Percentiles rank a stretch among this genome's conserved stretches.
These are phyloP conservation scores for Tridacna gigas DNA, from an alignment of 2,888 invertebrate species.

Conservation along the genomic window DNA sequence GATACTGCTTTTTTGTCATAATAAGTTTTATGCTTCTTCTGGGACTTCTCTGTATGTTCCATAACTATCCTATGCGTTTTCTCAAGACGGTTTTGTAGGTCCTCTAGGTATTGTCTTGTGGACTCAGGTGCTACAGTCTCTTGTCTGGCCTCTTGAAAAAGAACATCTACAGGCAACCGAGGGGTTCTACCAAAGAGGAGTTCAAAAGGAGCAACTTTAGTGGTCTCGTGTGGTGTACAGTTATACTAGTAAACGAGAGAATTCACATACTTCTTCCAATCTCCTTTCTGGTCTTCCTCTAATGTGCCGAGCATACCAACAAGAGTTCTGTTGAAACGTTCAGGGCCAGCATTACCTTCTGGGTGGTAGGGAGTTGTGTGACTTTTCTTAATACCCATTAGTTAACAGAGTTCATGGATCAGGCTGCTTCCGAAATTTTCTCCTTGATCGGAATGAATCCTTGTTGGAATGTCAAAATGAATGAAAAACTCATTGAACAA, in stretches of 20 bases:
- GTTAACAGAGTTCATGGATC: neutral
- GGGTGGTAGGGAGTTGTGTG: neutral
- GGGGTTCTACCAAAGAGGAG: no score
- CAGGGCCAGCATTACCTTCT: neutral
- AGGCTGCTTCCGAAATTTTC: neutral
- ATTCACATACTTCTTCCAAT: no score
- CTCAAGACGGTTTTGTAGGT: slow-evolving; percentile 7
- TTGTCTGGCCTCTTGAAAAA: no score
- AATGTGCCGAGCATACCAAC: no score
- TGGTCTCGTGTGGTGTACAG: no score
- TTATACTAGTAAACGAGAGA: no score
- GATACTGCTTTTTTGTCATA: slow-evolving; percentile 1
- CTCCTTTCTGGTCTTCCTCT: no score
- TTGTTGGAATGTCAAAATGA: neutral
- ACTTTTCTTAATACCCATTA: neutral
- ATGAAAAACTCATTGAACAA: neutral
- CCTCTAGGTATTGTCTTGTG: slow-evolving; percentile 29
- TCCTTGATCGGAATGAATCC: neutral
- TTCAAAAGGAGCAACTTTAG: no score
- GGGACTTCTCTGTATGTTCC: neutral
- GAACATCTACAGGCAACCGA: no score
- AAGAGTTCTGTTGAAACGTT: no score
- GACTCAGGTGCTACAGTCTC: neutral
- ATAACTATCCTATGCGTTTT: slow-evolving; percentile 1
- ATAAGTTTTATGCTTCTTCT: slow-evolving; percentile 1